Evolutionary conservation across 2,113 vertebrate species (phyloP), one percentile per base, ranked within the genome.

Genomic region (Elaphurus davidianus): DNA sequence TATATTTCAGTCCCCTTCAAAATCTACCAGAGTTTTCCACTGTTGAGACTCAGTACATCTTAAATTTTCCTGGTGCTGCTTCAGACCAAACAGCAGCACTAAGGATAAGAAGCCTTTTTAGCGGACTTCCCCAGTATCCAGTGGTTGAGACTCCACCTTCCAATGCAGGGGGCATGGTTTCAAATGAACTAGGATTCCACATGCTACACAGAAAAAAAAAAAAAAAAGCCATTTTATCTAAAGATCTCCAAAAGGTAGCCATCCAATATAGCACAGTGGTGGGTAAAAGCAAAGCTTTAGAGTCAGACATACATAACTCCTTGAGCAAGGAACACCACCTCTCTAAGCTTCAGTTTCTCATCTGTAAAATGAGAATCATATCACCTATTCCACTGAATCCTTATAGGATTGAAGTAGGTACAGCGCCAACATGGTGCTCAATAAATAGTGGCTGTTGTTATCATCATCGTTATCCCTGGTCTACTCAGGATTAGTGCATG

Each of bases 11-110:
- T 40, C 47, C 60, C 30, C 85, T 81, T 84, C 84, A 94, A 23
- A 98, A 94, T 74, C 62, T 90, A 55, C 40, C 57, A 84, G 23
- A 87, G 36, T 89, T 83, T 92, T 90, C 84, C 7, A 71, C n/a
- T 92, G 30, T 23, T 19, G 23, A 93, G 11, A 96, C 17, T 89
- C 43, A 67, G 84, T 28, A 57, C 13, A 81, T 40, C 36, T 86
- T 64, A 74, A 33, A 84, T 43, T 90, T 93, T 88, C 15, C 52
- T 85, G 43, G 54, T 84, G 45, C 27, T 85, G n/a, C 59, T 91
- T 97, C 47, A 96, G 21, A 60, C 78, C 67, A 91, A 94, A 89
- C 21, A 59, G 30, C 52, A 45, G 2, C 47, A 89, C 28, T 30
- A 84, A 90, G 47, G 28, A 87, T 84, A 90, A 85, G 30, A 59